A percentile compares a stretch with the other conserved stretches of the same genome.
These are phyloP conservation scores for Climacteris rufus DNA, from an alignment of 2,113 vertebrate genomes.

Conservation along the genomic window DNA sequence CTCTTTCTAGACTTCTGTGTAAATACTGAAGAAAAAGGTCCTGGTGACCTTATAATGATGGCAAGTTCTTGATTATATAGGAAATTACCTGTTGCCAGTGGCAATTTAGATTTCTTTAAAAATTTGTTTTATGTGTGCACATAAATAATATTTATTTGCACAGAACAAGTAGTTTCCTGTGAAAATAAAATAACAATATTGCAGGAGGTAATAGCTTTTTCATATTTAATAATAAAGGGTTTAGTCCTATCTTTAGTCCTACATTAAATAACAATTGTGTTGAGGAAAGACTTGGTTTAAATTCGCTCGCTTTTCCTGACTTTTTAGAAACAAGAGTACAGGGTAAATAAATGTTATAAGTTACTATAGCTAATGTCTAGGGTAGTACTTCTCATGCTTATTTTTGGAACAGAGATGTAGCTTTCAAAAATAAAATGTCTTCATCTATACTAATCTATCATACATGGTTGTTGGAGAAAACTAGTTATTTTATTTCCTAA, in stretches of 20 bases:
- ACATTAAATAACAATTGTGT: neutral
- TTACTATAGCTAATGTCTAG: neutral
- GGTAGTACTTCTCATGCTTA: neutral
- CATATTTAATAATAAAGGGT: neutral
- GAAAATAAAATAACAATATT: neutral
- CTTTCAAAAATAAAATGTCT: neutral
- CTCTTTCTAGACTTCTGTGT: neutral
- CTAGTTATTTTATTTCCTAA: neutral
- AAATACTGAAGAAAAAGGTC: neutral
- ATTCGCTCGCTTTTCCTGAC: neutral
- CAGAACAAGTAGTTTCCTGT: neutral
- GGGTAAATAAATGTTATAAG: neutral
- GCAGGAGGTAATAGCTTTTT: neutral
- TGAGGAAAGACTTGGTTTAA: neutral
- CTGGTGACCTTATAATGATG: neutral
- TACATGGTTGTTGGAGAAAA: neutral
- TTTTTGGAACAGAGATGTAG: neutral
- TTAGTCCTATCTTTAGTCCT: neutral
- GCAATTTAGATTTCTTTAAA: neutral
- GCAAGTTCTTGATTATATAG: neutral
- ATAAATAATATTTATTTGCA: neutral
- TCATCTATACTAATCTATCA: neutral
- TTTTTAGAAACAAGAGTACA: neutral
- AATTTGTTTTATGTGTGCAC: neutral
- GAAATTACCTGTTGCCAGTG: neutral